A percentile compares a stretch with the other conserved stretches of the same genome.
Conservation (phyloP, 2,113 vertebrate species). For the Seriola quinqueradiata region DNA sequence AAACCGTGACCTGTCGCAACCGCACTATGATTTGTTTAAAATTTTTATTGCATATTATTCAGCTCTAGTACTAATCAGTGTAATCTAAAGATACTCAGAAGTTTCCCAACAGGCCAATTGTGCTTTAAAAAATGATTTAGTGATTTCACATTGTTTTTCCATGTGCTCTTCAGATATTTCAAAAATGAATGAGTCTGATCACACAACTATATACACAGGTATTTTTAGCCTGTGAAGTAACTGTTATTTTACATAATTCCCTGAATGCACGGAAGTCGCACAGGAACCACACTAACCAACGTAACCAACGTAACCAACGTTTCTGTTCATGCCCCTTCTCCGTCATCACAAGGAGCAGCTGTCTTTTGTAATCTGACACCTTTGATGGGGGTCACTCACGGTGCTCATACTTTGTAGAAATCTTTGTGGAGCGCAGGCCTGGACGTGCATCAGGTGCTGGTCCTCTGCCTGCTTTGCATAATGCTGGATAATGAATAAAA, state of each 20-base stretch:
- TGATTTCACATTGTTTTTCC: not conserved
- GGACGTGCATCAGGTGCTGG: not conserved
- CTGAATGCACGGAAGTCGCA: not conserved
- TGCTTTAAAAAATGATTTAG: not conserved
- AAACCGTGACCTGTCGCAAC: no score
- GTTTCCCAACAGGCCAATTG: not conserved
- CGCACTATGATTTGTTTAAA: no score
- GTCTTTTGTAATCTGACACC: constrained; percentile 16
- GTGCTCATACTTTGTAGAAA: not conserved
- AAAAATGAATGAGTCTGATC: not conserved
- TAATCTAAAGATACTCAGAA: no score
- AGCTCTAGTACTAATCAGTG: no score
- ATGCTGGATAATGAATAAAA: not conserved
- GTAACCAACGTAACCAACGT: not conserved
- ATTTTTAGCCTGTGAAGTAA: not conserved
- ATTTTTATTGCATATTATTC: no score
- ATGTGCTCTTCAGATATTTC: not conserved
- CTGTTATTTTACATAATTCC: not conserved
- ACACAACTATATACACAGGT: not conserved
- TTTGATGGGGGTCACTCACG: not conserved
- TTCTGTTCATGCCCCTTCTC: not conserved
- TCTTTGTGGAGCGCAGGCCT: not conserved
- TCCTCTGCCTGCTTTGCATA: not conserved
- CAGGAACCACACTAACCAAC: not conserved
- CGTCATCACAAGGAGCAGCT: constrained; percentile 4